A percentile compares a stretch with the other conserved stretches of the same genome.
phyloP scores from a whole-genome alignment of 2,888 invertebrate species.

The Cordylochernes scorpioides region DNA sequence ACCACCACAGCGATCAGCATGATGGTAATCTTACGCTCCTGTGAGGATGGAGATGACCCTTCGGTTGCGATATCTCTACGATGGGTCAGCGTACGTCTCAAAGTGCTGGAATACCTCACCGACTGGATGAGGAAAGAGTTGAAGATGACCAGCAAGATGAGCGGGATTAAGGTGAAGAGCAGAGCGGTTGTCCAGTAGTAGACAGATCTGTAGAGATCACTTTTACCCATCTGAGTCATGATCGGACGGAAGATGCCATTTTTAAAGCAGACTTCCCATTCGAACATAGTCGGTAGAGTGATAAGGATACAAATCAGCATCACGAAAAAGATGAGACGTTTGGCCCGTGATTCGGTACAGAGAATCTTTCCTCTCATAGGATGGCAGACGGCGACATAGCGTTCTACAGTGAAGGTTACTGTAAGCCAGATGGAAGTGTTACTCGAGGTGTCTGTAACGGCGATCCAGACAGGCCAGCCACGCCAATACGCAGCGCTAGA shows the following conservation, averaged over 20 bases:
- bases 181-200: constrained; percentile 24
- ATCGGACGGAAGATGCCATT: constrained; percentile 6
- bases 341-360: constrained; percentile 18
- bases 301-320: constrained; percentile 19
- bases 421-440: constrained; percentile 25
- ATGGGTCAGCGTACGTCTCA: constrained; percentile 13
- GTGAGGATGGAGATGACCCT: constrained; percentile 11
- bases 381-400: constrained; percentile 23
- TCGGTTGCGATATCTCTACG: too few species aligned
- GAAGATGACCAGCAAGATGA: constrained; percentile 25
- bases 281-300: constrained; percentile 23
- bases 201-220: constrained; percentile 19
- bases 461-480: constrained; percentile 23
- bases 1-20: constrained; percentile 28
- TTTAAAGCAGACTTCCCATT: constrained; percentile 15
- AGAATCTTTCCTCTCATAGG: constrained; percentile 23
- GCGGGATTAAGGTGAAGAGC: constrained; percentile 24
- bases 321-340: constrained; percentile 18
- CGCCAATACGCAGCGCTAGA: too few species aligned
- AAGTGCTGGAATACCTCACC: constrained; percentile 16
- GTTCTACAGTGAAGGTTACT: constrained; percentile 24
- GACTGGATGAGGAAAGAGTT: constrained; percentile 25
- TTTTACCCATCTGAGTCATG: constrained; percentile 11
- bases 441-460: constrained; percentile 16
- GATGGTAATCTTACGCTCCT: constrained; percentile 23